A percentile compares a stretch with the other conserved stretches of the same genome.
These are phyloP conservation scores for Labeo calbasu DNA, from an alignment of 2,797 vertebrate species.

Conservation along the genomic window DNA sequence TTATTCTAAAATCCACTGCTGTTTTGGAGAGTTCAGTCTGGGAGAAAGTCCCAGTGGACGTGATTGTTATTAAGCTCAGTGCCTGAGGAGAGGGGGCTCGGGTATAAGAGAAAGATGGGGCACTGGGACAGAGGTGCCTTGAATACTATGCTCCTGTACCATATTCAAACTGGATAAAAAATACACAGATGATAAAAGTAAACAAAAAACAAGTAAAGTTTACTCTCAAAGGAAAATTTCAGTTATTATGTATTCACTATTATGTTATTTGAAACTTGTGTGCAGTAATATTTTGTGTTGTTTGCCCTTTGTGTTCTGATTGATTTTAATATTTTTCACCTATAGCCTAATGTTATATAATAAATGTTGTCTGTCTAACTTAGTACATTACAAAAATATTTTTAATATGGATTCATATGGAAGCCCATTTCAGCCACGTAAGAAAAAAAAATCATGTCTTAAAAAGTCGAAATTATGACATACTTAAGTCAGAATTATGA, in stretches of 20 bases:
- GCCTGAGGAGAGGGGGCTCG: conserved; percentile 5
- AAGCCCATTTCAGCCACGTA: no score
- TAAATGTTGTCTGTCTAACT: neutral
- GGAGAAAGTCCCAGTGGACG: conserved; percentile 32
- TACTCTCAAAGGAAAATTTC: neutral
- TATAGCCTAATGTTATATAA: neutral
- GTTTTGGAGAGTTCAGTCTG: conserved; percentile 31
- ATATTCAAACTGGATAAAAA: neutral
- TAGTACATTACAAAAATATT: neutral
- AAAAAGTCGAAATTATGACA: no score
- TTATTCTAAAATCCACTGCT: conserved; percentile 49
- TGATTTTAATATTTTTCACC: neutral
- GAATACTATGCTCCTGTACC: neutral
- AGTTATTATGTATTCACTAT: no score
- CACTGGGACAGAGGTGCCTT: conserved; percentile 12
- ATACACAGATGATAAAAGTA: neutral
- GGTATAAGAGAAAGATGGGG: neutral
- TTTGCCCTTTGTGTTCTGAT: neutral
- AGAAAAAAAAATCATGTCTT: no score
- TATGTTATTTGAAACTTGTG: no score
- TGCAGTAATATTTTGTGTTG: no score
- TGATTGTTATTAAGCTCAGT: conserved; percentile 39
- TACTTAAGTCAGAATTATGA: no score
- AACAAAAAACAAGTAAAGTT: neutral
- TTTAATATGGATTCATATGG: no score